Evolutionary conservation across 2,888 invertebrate species (phyloP), one percentile per base, ranked within the genome.

Genomic region (Melieria omissa): DNA sequence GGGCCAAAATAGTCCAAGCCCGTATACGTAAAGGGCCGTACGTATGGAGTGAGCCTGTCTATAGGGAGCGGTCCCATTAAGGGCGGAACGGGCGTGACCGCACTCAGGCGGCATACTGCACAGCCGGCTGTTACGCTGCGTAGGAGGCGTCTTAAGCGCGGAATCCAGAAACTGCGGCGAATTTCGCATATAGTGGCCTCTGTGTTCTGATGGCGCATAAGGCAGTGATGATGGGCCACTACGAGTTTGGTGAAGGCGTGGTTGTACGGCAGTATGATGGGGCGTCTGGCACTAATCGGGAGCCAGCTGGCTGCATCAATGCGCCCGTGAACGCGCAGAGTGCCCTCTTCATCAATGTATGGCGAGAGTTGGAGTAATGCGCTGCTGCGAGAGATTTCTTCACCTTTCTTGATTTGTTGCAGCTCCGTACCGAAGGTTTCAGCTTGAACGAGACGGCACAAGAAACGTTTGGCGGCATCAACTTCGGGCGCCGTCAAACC

Each of bases 201-300:
- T 7, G 61, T n/a, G 44, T 75, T 77, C 52, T 74, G 73, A 14
- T 77, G 74, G 46, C 73, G 71, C 74, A 73, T 74, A 5, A 55
- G 16, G 41, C 65, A 44, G 29, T 74, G 74, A 14, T 62, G 16
- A 54, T 71, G 44, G n/a, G 54, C 16, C 0, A 73, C 68, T 4
- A 74, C 5, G 9, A 75, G 68, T 12, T 44, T 64, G 5, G 73
- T 73, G 10, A 75, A 74, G 0, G 44, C 14, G n/a, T n/a, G n/a
- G n/a, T n/a, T n/a, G n/a, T n/a, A n/a, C n/a, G n/a, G n/a, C n/a
- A n/a, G n/a, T n/a, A n/a, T n/a, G n/a, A n/a, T n/a, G n/a, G n/a
- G n/a, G n/a, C n/a, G n/a, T n/a, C n/a, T n/a, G n/a, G n/a, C n/a
- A n/a, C n/a, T n/a, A n/a, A n/a, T n/a, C n/a, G n/a, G n/a, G n/a